Percentiles rank a stretch among this genome's conserved stretches.
Conservation (phyloP, 2,888 invertebrate genomes). For the Ryuthela nishihirai region DNA sequence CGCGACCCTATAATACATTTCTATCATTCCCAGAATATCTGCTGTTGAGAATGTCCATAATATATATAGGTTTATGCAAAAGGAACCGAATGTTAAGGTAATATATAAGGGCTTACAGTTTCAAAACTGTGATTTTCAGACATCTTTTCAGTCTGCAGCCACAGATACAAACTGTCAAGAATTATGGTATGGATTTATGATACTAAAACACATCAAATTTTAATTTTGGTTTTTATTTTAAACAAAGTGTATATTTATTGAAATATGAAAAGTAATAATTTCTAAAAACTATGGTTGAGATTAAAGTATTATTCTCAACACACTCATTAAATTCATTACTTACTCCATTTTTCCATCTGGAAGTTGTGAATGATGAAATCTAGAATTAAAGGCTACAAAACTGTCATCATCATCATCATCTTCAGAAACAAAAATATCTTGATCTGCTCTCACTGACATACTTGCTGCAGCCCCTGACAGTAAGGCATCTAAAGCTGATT, state of each 20-base stretch:
- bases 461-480: slow-evolving; percentile 41
- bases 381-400: slow-evolving; percentile 25
- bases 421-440: slow-evolving; percentile 50
- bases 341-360: slow-evolving; percentile 52
- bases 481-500: slow-evolving; percentile 51
- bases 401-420: slow-evolving; percentile 45
- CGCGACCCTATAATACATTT: too few species aligned
- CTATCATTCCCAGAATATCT: too few species aligned
- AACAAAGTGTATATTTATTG: neutral
- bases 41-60: too few species aligned
- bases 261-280: neutral
- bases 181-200: too few species aligned
- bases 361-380: neutral
- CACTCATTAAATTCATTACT: slow-evolving; percentile 40
- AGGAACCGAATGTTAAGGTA: too few species aligned
- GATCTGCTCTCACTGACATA: slow-evolving; percentile 46
- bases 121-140: too few species aligned
- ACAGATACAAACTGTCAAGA: too few species aligned
- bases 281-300: neutral
- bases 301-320: neutral
- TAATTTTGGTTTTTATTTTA: too few species aligned
- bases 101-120: too few species aligned
- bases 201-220: too few species aligned
- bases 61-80: too few species aligned
- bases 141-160: too few species aligned